Evolutionary conservation across 2,113 vertebrate species (phyloP).

Genomic region (Seriola quinqueradiata): DNA sequence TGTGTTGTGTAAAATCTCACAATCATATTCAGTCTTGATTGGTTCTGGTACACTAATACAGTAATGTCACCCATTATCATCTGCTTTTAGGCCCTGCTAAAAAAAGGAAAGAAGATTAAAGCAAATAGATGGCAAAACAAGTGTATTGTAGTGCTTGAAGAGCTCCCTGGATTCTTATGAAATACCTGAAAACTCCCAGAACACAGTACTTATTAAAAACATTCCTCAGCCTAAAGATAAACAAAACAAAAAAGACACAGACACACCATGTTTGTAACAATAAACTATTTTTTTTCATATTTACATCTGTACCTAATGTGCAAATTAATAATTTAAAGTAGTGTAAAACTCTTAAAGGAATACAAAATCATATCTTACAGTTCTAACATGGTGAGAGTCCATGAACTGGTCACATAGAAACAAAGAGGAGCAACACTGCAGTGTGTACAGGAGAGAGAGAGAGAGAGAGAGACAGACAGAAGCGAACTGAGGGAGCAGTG

Average conservation of each 20-base stretch:
- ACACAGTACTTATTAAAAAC: neutral
- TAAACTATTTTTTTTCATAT: slow-evolving; percentile 86
- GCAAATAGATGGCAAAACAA: neutral
- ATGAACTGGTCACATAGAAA: slow-evolving; percentile 80
- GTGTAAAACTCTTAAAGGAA: slow-evolving; percentile 87
- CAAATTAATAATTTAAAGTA: slow-evolving; percentile 89
- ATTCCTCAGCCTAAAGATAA: slow-evolving; percentile 7
- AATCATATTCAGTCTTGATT: neutral
- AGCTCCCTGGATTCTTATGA: slow-evolving; percentile 7
- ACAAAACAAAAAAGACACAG: slow-evolving; percentile 83
- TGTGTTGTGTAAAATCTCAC: neutral
- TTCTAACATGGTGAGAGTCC: slow-evolving; percentile 84
- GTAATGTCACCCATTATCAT: too few species aligned
- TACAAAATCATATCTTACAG: slow-evolving; percentile 85
- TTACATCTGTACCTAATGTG: slow-evolving; percentile 88
- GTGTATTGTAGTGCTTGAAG: neutral
- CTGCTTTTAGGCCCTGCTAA: slow-evolving; percentile 1
- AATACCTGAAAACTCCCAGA: slow-evolving; percentile 7
- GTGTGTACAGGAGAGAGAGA: slow-evolving; percentile 76
- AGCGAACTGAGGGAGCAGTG: slow-evolving; percentile 82
- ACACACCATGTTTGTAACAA: slow-evolving; percentile 88
- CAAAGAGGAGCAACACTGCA: slow-evolving; percentile 78
- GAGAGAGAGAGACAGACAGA: slow-evolving; percentile 57
- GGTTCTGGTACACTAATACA: too few species aligned
- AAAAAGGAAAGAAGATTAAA: neutral